Conservation (phyloP, 2,888 invertebrate genomes). For the Apodemia hepburni region DNA sequence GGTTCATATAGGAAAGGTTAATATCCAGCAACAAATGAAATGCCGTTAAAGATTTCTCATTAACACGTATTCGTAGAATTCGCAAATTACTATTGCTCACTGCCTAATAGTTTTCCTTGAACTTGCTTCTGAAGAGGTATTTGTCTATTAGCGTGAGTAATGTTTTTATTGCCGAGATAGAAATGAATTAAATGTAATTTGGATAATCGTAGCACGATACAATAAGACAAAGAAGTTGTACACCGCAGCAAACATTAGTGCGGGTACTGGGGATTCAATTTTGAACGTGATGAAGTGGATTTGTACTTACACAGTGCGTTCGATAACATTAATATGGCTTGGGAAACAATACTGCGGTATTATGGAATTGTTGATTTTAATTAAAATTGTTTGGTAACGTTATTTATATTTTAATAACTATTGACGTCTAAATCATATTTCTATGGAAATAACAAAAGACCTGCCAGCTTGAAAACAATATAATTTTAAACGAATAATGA, state of each 20-base stretch:
- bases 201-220: constrained; percentile 73
- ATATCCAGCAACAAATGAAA: not conserved
- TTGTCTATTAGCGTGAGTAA: not conserved
- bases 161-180: constrained; percentile 47
- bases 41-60: not conserved
- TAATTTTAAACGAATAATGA: too few relatives aligned
- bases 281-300: constrained; percentile 79
- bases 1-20: not conserved
- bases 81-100: too few relatives aligned
- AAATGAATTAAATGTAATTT: constrained; percentile 78
- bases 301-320: constrained; percentile 45
- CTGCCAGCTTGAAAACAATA: too few relatives aligned
- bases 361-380: not conserved
- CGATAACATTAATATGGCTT: constrained; percentile 24
- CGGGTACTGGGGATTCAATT: constrained; percentile 75
- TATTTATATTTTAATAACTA: not conserved
- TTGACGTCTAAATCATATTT: too few relatives aligned
- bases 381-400: not conserved
- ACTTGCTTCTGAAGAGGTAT: too few relatives aligned
- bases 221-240: constrained; percentile 71
- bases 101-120: too few relatives aligned
- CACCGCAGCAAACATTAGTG: constrained; percentile 57
- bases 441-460: not conserved
- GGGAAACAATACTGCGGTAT: constrained; percentile 8
- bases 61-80: too few relatives aligned